These are phyloP conservation scores for Cricetomys ansorgei DNA, from an alignment of 2,113 vertebrate genomes.

Conservation along the genomic window DNA sequence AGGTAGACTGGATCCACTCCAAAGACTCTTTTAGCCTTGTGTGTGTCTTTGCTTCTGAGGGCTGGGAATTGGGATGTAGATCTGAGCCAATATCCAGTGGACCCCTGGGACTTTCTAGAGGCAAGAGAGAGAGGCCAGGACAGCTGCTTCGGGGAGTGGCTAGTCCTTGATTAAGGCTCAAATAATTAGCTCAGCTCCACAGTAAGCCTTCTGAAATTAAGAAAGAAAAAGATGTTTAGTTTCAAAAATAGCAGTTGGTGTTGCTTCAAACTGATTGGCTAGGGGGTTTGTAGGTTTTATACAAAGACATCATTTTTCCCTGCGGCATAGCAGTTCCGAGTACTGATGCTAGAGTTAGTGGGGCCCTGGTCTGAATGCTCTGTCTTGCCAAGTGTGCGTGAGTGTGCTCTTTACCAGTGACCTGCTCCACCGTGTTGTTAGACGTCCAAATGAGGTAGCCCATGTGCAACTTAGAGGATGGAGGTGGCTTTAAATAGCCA, in stretches of 20 bases:
- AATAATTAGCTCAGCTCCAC: slow-evolving; percentile 74
- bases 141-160: slow-evolving; percentile 76
- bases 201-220: slow-evolving; percentile 73
- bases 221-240: slow-evolving; percentile 72
- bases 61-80: slow-evolving; percentile 53
- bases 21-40: slow-evolving; percentile 26
- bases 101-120: slow-evolving; percentile 63
- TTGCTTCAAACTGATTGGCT: slow-evolving; percentile 54
- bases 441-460: not conserved
- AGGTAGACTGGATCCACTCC: slow-evolving; percentile 16
- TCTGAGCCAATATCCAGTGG: slow-evolving; percentile 54
- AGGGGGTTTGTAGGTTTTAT: slow-evolving; percentile 29
- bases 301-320: slow-evolving; percentile 1
- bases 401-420: not conserved
- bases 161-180: slow-evolving; percentile 78
- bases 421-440: not conserved
- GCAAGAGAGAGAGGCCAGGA: slow-evolving; percentile 61
- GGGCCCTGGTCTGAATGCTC: not conserved
- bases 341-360: not conserved
- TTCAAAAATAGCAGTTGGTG: slow-evolving; percentile 70
- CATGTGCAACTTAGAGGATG: not conserved
- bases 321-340: not conserved
- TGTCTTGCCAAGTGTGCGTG: not conserved
- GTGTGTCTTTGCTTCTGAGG: slow-evolving; percentile 1
- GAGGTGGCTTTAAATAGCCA: not conserved